Base-by-base conservation (phyloP, 1,140 invertebrate species). In the Uloborus diversus region DNA sequence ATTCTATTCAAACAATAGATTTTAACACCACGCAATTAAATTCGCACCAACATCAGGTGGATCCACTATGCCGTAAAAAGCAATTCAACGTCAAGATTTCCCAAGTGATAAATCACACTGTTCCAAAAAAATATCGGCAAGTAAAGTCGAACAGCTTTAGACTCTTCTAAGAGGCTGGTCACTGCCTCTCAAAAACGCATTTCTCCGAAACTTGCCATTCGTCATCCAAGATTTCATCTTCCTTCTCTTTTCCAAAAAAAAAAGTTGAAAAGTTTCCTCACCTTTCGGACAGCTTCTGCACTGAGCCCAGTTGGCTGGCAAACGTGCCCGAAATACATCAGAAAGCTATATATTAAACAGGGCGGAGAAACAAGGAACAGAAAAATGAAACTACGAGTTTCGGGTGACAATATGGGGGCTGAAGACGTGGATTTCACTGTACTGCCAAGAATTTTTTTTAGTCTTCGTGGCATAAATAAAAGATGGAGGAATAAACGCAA, bases 101-200 rank as follows among this genome's bases (percentile, higher is more conserved):
- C n/a, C n/a, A n/a, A n/a, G n/a, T n/a, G n/a, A n/a, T n/a, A n/a
- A n/a, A n/a, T n/a, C n/a, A n/a, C n/a, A n/a, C n/a, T n/a, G n/a
- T n/a, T n/a, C n/a, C n/a, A n/a, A n/a, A n/a, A 53, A 3, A 53
- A 53, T 53, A 53, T 53, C 51, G 51, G 51, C 51, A 53, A 53
- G 51, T 53, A 53, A 53, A 53, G 51, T 53, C 51, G 11, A n/a
- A 17, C 1, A 53, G 51, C n/a, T 53, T 53, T 53, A 53, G 51
- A 53, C n/a, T 23, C 25, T 53, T 23, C 42, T 14, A 53, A n/a
- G n/a, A 23, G n/a, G 51, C 7, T 53, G 51, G 51, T 53, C 51
- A 53, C 25, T 53, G n/a, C n/a, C 20, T 53, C 25, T 53, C 2
- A 53, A 53, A 53, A n/a, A 20, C 51, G 20, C 51, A 53, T 53